These are phyloP conservation scores for Hoplostethus atlanticus DNA, from an alignment of 2,797 vertebrate species.

Conservation along the genomic window DNA sequence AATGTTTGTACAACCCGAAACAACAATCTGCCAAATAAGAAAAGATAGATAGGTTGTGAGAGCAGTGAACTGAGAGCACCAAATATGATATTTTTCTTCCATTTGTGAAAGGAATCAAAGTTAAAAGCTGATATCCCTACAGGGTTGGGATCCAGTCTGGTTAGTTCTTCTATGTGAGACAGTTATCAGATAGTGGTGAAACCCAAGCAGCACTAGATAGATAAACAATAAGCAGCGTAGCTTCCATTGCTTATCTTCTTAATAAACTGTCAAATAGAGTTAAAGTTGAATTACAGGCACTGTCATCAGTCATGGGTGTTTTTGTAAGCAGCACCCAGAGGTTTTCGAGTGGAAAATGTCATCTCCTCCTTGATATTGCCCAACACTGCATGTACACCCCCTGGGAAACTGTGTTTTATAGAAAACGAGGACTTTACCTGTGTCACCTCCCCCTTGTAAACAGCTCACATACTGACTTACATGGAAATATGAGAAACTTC, in stretches of 20 bases:
- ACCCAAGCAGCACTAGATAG: too few relatives aligned
- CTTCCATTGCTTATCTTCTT: background rate
- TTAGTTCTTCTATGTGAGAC: background rate
- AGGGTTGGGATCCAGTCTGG: too few relatives aligned
- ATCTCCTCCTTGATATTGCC: too few relatives aligned
- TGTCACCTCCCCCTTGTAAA: background rate
- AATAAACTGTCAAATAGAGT: background rate
- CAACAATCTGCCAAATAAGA: too few relatives aligned
- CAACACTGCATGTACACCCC: background rate
- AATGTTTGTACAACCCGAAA: too few relatives aligned
- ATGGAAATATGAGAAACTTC: slow-evolving; percentile 8
- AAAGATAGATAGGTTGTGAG: too few relatives aligned
- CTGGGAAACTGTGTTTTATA: background rate
- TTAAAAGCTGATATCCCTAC: too few relatives aligned
- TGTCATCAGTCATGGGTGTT: background rate
- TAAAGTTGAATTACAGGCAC: background rate
- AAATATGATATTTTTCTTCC: background rate
- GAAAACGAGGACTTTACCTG: too few relatives aligned
- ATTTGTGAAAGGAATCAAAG: too few relatives aligned
- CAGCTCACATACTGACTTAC: background rate
- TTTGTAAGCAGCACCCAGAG: too few relatives aligned
- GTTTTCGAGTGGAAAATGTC: too few relatives aligned
- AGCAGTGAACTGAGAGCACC: background rate
- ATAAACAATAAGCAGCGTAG: background rate
- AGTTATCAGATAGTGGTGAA: too few relatives aligned